Evolutionary conservation across 2,888 invertebrate genomes (phyloP).

Genomic region (Polietes domitor): DNA sequence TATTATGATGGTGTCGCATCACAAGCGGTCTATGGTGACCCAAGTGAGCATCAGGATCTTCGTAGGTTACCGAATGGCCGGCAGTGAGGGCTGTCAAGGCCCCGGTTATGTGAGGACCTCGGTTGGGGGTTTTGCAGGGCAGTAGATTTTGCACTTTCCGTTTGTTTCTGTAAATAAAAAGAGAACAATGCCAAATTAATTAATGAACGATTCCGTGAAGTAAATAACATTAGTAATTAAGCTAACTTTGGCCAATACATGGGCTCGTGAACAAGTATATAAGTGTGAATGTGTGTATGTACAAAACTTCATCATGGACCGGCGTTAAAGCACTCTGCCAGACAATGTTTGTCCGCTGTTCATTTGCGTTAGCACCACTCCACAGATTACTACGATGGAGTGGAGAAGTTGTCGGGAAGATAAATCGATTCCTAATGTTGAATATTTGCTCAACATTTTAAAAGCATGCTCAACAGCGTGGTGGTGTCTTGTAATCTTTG

Average conservation of each 20-base stretch:
- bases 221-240: not conserved
- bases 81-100: slow-evolving; percentile 75
- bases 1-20: slow-evolving; percentile 81
- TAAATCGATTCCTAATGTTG: slow-evolving; percentile 79
- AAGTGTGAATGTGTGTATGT: too few relatives aligned
- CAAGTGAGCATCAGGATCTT: slow-evolving; percentile 88
- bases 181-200: slow-evolving; percentile 36
- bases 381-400: not conserved
- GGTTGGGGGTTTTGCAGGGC: slow-evolving; percentile 89
- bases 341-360: slow-evolving; percentile 43
- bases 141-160: slow-evolving; percentile 92
- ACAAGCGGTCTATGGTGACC: slow-evolving; percentile 81
- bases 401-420: slow-evolving; percentile 68
- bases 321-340: not conserved
- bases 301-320: not conserved
- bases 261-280: not conserved
- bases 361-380: slow-evolving; percentile 44
- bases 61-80: slow-evolving; percentile 87
- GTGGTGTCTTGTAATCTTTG: not conserved
- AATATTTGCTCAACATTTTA: slow-evolving; percentile 48
- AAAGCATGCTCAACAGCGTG: slow-evolving; percentile 49
- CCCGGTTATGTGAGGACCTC: slow-evolving; percentile 81
- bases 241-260: too few relatives aligned
- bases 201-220: not conserved
- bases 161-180: slow-evolving; percentile 87